phyloP scores from a whole-genome alignment of 2,113 vertebrate genomes.

The Prolemur simus region DNA sequence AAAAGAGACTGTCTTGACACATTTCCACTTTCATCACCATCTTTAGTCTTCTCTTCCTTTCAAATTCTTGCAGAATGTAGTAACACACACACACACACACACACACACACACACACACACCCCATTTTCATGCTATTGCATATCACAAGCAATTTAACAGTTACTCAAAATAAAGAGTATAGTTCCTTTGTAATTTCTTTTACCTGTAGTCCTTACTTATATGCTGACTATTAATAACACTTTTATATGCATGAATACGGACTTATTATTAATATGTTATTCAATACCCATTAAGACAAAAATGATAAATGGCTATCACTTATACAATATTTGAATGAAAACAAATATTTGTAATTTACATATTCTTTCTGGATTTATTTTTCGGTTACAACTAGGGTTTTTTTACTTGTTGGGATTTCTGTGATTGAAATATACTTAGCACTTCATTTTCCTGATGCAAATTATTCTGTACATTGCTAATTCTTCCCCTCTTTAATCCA shows the following conservation, averaged over 20 bases:
- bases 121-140: background rate
- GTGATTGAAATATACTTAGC: background rate
- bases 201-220: background rate
- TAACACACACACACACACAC: background rate
- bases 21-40: background rate
- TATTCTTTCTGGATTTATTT: background rate
- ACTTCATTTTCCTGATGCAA: background rate
- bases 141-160: background rate
- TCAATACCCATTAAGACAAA: background rate
- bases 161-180: background rate
- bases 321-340: background rate
- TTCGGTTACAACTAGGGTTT: background rate
- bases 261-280: background rate
- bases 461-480: background rate
- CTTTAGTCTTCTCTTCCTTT: background rate
- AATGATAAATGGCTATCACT: background rate
- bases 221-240: background rate
- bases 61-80: background rate
- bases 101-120: background rate
- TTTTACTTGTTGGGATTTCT: background rate
- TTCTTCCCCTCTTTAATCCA: background rate
- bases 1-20: background rate
- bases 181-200: background rate
- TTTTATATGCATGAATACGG: background rate
- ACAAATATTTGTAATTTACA: background rate